Evolutionary conservation across 2,797 vertebrate species (phyloP), one percentile per base, ranked within the genome.

Genomic region (Fistularia commersonii): DNA sequence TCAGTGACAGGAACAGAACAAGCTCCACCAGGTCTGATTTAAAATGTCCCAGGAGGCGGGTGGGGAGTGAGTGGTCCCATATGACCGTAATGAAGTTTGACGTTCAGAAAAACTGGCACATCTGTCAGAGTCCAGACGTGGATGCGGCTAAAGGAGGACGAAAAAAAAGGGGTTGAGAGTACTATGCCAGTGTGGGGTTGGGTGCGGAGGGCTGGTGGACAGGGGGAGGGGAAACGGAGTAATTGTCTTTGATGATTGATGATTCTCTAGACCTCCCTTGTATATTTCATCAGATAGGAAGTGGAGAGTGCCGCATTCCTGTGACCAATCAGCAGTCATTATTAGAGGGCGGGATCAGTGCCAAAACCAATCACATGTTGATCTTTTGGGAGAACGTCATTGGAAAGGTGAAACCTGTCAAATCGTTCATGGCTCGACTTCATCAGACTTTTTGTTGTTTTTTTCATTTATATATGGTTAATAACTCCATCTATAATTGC

Each of bases 191-290:
- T 6, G 15, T 31, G 47, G 36, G 23, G 15, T 10, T 1, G 10
- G 36, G 23, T 12, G 41, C 12, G 1, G 43, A 44, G 45, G 51
- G 11, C 33, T 23, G 35, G 10, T n/a, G 47, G 43, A 42, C 14
- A 23, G 13, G 40, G 32, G 15, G 44, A 39, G 14, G 35, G 8
- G 11, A 36, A 15, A 52, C 55, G 59, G 66, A 69, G 62, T 74
- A 69, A 74, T 80, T 69, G 64, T 78, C 64, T 79, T 60, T 57
- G 70, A 74, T 79, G 76, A 76, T 59, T 76, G 74, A 82, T 79
- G 67, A 61, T 67, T 74, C 57, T 60, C 32, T 14, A 53, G 51
- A 55, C 47, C 48, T 67, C 71, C 50, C 4, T 76, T 83, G 77
- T 83, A 80, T 85, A 83, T 80, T 85, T 78, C 78, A 66, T 54